phyloP scores from a whole-genome alignment of 2,888 invertebrate genomes.

The Anaspis maculata region DNA sequence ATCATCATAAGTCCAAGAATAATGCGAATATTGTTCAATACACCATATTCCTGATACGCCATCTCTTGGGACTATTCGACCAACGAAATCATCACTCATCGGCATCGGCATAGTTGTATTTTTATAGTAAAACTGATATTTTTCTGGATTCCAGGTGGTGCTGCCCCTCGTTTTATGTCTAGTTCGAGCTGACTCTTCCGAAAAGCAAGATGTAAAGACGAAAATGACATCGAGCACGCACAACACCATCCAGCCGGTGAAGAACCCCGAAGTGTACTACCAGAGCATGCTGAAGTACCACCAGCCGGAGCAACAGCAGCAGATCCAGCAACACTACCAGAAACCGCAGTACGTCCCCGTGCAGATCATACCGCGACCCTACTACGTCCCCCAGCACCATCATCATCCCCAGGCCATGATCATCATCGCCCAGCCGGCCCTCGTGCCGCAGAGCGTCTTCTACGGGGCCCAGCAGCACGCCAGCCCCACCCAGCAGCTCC shows the following conservation, averaged over 20 bases:
- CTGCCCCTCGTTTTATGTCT: slow-evolving; percentile 8
- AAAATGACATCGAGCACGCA: slow-evolving; percentile 16
- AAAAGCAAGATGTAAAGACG: slow-evolving; percentile 12
- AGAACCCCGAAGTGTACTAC: slow-evolving; percentile 5
- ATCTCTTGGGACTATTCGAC: too few species aligned
- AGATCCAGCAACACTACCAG: slow-evolving; percentile 17
- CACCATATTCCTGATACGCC: too few species aligned
- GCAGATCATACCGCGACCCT: slow-evolving; percentile 20
- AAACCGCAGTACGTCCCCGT: slow-evolving; percentile 20
- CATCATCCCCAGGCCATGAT: slow-evolving; percentile 33
- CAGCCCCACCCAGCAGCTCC: slow-evolving; percentile 30
- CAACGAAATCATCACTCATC: too few species aligned
- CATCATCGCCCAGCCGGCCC: slow-evolving; percentile 37
- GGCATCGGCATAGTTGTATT: too few species aligned
- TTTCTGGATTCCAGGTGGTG: too few species aligned
- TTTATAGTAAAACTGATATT: too few species aligned
- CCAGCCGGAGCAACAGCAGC: slow-evolving; percentile 8
- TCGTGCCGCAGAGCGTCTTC: slow-evolving; percentile 28
- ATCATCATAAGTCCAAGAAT: too few species aligned
- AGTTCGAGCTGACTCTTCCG: slow-evolving; percentile 8
- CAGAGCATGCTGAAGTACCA: neutral
- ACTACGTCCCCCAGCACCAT: slow-evolving; percentile 19
- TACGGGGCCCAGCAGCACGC: too few species aligned
- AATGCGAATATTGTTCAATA: too few species aligned
- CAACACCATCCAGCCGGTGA: slow-evolving; percentile 12